These are phyloP conservation scores for Phodopus roborovskii DNA, from an alignment of 2,113 vertebrate genomes.

Conservation along the genomic window DNA sequence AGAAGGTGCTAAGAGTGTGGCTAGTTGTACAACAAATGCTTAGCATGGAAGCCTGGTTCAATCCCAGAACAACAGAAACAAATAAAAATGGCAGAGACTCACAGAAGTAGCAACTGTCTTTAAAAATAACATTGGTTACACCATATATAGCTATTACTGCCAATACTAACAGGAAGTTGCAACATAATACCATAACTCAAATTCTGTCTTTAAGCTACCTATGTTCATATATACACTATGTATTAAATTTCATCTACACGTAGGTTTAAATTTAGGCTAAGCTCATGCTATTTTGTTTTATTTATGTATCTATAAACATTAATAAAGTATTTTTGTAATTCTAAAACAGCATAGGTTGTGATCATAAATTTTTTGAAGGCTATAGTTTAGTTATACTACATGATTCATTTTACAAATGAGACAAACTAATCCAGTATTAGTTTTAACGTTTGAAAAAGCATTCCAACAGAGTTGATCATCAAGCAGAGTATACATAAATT, in stretches of 20 bases:
- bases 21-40: neutral
- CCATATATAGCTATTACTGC: constrained; percentile 10
- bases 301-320: constrained; percentile 64
- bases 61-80: neutral
- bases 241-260: constrained; percentile 38
- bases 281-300: constrained; percentile 59
- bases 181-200: constrained; percentile 8
- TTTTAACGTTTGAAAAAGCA: constrained; percentile 83
- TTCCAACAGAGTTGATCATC: constrained; percentile 49
- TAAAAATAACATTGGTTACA: neutral
- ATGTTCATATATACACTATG: neutral
- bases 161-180: constrained; percentile 36
- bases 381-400: constrained; percentile 49
- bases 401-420: constrained; percentile 64
- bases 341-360: constrained; percentile 42
- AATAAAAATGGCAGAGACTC: constrained; percentile 50
- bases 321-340: constrained; percentile 57
- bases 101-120: constrained; percentile 48
- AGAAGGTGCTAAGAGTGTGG: neutral
- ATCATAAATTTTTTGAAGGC: neutral
- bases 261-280: constrained; percentile 65
- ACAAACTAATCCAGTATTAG: constrained; percentile 75
- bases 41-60: neutral
- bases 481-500: constrained; percentile 75
- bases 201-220: constrained; percentile 42